Percentiles rank a stretch among this genome's conserved stretches.
phyloP scores from a whole-genome alignment of 1,140 invertebrate genomes.

The Camponotus vicinus region DNA sequence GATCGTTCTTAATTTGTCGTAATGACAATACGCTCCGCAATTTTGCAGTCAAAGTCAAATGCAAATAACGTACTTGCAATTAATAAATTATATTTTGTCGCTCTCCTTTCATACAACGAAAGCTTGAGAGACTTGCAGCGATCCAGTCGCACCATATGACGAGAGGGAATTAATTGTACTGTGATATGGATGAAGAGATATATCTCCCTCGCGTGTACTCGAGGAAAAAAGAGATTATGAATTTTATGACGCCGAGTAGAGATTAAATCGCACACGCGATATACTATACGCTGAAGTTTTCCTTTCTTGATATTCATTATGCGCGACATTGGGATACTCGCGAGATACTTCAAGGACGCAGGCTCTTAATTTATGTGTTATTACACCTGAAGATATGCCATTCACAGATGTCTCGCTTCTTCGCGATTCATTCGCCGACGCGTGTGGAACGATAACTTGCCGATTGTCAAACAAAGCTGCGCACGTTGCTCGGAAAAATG shows the following conservation, averaged over 20 bases:
- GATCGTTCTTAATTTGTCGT: conserved; percentile 8
- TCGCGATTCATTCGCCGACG: not conserved
- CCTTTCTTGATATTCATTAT: not conserved
- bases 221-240: not conserved
- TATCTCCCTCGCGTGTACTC: too few species aligned
- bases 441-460: not conserved
- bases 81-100: not conserved
- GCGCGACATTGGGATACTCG: not conserved
- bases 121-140: not conserved
- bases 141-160: not conserved
- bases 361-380: not conserved
- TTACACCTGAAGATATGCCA: not conserved
- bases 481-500: not conserved
- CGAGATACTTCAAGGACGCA: not conserved
- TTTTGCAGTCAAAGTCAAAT: too few species aligned
- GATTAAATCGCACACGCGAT: conserved; percentile 23
- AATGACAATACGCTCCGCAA: not conserved
- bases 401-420: not conserved
- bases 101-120: not conserved
- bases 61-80: not conserved
- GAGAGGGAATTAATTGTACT: not conserved
- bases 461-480: not conserved
- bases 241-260: conserved; percentile 4
- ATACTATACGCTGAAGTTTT: not conserved
- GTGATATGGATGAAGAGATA: not conserved